These are phyloP conservation scores for Dryocosmus kuriphilus DNA, from an alignment of 2,888 invertebrate species.

Conservation along the genomic window DNA sequence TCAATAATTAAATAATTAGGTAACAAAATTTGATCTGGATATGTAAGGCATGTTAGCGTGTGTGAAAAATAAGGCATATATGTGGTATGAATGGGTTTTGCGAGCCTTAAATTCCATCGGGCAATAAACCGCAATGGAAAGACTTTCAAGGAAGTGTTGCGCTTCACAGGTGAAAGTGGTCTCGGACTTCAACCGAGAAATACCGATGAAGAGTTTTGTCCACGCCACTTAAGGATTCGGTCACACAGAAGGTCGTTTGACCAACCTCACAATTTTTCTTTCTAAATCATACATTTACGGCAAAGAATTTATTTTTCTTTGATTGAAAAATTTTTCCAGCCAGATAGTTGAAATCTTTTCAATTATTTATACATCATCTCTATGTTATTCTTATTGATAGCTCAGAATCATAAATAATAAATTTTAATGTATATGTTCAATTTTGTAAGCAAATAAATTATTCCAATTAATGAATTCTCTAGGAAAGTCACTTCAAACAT, in stretches of 20 bases:
- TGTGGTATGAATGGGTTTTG: constrained; percentile 53
- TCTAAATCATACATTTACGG: background rate
- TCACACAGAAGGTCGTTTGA: constrained; percentile 19
- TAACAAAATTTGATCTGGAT: background rate
- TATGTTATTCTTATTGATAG: too few species aligned
- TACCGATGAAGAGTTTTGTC: constrained; percentile 27
- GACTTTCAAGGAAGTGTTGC: constrained; percentile 65
- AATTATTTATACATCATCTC: too few species aligned
- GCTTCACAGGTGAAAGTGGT: constrained; percentile 69
- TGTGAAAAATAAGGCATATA: background rate
- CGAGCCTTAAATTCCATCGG: constrained; percentile 56
- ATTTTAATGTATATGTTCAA: too few species aligned
- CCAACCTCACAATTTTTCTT: background rate
- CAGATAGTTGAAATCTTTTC: background rate
- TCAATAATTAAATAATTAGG: background rate
- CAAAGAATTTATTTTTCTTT: background rate
- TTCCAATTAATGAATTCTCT: too few species aligned
- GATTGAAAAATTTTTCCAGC: background rate
- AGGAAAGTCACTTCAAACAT: background rate
- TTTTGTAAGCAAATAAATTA: too few species aligned
- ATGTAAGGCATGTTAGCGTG: background rate
- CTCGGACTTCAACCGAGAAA: constrained; percentile 26
- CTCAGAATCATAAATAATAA: too few species aligned
- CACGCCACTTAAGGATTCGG: background rate
- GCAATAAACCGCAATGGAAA: constrained; percentile 59